A percentile compares a stretch with the other conserved stretches of the same genome.
Conservation (phyloP, 2,888 invertebrate genomes). For the Cheilosia pagana region DNA sequence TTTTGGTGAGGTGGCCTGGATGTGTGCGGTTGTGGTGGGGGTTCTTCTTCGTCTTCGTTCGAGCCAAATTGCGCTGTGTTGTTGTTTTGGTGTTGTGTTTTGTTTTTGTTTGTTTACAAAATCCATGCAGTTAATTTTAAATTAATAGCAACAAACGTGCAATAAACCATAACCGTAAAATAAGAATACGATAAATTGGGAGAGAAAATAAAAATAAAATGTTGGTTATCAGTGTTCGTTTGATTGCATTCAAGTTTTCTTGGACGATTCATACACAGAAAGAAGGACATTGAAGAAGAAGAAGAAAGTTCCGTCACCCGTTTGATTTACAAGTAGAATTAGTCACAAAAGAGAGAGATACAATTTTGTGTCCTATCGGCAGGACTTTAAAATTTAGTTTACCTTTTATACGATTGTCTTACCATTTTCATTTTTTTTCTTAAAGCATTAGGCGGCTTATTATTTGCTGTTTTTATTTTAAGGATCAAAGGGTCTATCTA, state of each 20-base stretch:
- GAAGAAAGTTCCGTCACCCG: constrained; percentile 27
- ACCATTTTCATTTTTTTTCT: no score
- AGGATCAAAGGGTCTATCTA: no score
- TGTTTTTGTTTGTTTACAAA: constrained; percentile 33
- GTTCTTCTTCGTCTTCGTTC: constrained; percentile 25
- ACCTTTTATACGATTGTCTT: no score
- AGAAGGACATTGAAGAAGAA: not conserved
- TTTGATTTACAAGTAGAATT: not conserved
- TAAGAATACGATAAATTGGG: constrained; percentile 42
- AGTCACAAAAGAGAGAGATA: no score
- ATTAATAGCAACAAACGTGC: constrained; percentile 65
- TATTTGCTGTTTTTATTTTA: no score
- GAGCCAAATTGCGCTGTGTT: constrained; percentile 5
- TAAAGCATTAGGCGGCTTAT: no score
- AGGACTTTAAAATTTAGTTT: no score
- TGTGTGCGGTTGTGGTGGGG: constrained; percentile 5
- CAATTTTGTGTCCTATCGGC: no score
- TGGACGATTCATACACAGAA: constrained; percentile 6
- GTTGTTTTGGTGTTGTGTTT: constrained; percentile 33
- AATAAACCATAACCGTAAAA: constrained; percentile 67
- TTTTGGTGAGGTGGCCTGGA: not conserved
- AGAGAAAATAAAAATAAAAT: constrained; percentile 50
- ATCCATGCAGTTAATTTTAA: constrained; percentile 67
- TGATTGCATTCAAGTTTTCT: constrained; percentile 18
- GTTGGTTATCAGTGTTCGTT: constrained; percentile 25